Conservation (phyloP, 2,888 invertebrate species). For the Heliconius hortense region DNA sequence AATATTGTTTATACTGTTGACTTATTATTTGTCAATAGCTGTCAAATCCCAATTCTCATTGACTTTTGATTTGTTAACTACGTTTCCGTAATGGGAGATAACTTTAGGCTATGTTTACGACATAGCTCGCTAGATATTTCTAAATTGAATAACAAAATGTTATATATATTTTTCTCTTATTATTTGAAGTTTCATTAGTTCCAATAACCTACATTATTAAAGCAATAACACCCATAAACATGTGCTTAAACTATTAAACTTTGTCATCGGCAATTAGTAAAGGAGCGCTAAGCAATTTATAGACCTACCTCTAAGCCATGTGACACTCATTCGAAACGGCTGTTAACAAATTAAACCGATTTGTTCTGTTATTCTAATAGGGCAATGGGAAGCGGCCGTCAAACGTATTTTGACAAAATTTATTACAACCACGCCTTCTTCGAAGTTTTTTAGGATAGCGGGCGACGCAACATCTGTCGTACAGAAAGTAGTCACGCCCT, state of each 20-base stretch:
- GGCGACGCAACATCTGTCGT: constrained; percentile 76
- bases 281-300: constrained; percentile 73
- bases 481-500: constrained; percentile 70
- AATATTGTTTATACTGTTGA: constrained; percentile 71
- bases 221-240: constrained; percentile 63
- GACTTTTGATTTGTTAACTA: constrained; percentile 17
- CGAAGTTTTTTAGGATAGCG: constrained; percentile 62
- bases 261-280: constrained; percentile 79
- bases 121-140: background rate
- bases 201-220: constrained; percentile 11
- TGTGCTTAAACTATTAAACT: constrained; percentile 75
- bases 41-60: constrained; percentile 49
- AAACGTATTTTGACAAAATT: constrained; percentile 80
- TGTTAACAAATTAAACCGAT: constrained; percentile 81
- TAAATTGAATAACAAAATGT: background rate
- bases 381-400: constrained; percentile 78
- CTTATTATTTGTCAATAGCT: constrained; percentile 68
- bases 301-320: constrained; percentile 68
- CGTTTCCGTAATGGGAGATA: constrained; percentile 2
- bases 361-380: constrained; percentile 81
- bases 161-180: background rate
- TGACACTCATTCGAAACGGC: constrained; percentile 76
- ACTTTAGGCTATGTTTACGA: background rate
- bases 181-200: background rate
- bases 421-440: constrained; percentile 80